phyloP scores from a whole-genome alignment of 2,888 invertebrate genomes.

The Pantelozetes paolii region DNA sequence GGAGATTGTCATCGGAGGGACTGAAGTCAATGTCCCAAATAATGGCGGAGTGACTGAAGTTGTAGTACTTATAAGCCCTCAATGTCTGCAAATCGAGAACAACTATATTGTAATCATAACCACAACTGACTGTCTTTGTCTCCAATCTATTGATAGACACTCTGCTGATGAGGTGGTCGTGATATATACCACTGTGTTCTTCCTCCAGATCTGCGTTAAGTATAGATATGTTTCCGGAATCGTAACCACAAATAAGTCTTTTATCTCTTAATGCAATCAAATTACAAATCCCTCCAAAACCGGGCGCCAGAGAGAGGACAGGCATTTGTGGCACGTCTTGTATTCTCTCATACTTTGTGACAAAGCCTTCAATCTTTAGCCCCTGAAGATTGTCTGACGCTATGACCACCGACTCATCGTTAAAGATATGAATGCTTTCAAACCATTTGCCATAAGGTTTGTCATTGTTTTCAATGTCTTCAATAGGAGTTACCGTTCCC shows the following conservation, averaged over 20 bases:
- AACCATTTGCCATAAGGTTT: neutral
- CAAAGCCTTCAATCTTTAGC: neutral
- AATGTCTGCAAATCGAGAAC: slow-evolving; percentile 37
- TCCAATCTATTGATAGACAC: neutral
- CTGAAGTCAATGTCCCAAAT: slow-evolving; percentile 33
- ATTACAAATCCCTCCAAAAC: slow-evolving; percentile 24
- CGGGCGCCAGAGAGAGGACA: slow-evolving; percentile 19
- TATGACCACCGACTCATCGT: neutral
- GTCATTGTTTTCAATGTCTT: slow-evolving; percentile 11
- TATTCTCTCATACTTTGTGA: slow-evolving; percentile 21
- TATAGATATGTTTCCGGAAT: slow-evolving; percentile 27
- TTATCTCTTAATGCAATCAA: slow-evolving; percentile 12
- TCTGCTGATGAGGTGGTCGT: slow-evolving; percentile 12
- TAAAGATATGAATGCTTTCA: slow-evolving; percentile 1
- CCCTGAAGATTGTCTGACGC: slow-evolving; percentile 22
- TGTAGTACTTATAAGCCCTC: slow-evolving; percentile 1
- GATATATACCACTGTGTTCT: neutral
- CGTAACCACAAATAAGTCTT: slow-evolving; percentile 31
- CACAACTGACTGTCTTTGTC: slow-evolving; percentile 22
- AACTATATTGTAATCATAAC: neutral
- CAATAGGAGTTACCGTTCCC: neutral
- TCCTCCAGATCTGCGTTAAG: slow-evolving; percentile 1
- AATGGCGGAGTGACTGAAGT: slow-evolving; percentile 23
- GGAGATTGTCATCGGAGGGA: neutral
- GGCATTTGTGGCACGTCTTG: slow-evolving; percentile 26